phyloP scores from a whole-genome alignment of 37 sponge, comb jelly and placozoan genomes.

The Ianthella basta region DNA sequence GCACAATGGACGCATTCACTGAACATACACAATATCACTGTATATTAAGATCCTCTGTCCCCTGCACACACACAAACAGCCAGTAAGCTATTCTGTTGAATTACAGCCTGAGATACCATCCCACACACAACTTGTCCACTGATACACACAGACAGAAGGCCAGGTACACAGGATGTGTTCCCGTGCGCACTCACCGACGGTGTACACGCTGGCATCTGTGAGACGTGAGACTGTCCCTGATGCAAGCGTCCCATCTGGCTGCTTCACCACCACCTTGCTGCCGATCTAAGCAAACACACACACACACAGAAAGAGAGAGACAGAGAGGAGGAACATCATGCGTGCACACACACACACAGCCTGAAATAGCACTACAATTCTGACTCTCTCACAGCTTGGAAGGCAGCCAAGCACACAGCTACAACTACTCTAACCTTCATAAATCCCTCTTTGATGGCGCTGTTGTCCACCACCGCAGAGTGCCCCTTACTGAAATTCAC shows the following conservation, averaged over 20 bases:
- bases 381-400: neutral
- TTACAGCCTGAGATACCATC: too few relatives aligned
- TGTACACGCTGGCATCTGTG: slow-evolving; percentile 87
- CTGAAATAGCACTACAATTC: too few relatives aligned
- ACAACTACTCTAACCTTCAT: slow-evolving; percentile 52
- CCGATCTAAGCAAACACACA: slow-evolving; percentile 49
- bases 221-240: slow-evolving; percentile 72
- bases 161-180: too few relatives aligned
- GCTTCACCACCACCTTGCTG: slow-evolving; percentile 72
- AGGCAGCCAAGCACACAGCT: neutral
- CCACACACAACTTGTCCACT: neutral
- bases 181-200: slow-evolving; percentile 97
- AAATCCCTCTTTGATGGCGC: slow-evolving; percentile 57
- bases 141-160: too few relatives aligned
- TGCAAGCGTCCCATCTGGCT: slow-evolving; percentile 61
- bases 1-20: too few relatives aligned
- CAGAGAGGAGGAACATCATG: neutral
- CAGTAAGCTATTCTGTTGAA: too few relatives aligned
- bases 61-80: too few relatives aligned
- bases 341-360: too few relatives aligned
- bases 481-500: slow-evolving; percentile 64
- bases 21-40: too few relatives aligned
- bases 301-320: neutral
- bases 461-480: slow-evolving; percentile 43
- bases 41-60: too few relatives aligned